These are phyloP conservation scores for Blomia tropicalis DNA, from an alignment of 2,888 invertebrate species.

Conservation along the genomic window DNA sequence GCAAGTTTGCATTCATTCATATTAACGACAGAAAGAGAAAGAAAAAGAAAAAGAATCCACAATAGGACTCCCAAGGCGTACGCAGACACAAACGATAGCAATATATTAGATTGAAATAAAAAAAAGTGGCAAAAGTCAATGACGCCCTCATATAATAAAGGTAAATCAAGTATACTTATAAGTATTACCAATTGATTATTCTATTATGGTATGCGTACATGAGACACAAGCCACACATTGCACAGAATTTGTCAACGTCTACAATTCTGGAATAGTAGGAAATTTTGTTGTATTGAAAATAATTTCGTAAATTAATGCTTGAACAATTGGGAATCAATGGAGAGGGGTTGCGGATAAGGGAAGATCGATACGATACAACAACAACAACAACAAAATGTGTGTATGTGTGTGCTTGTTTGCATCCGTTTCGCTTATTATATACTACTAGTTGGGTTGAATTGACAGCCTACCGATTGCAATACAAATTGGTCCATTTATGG, in stretches of 20 bases:
- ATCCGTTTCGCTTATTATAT: constrained; percentile 3
- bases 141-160: too few relatives aligned
- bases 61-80: too few relatives aligned
- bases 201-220: background rate
- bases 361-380: background rate
- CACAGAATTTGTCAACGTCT: background rate
- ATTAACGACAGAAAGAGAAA: too few relatives aligned
- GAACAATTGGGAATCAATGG: background rate
- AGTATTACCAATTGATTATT: constrained; percentile 12
- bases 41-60: too few relatives aligned
- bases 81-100: too few relatives aligned
- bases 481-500: constrained; percentile 2
- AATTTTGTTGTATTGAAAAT: background rate
- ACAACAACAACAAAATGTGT: background rate
- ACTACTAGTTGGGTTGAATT: constrained; percentile 1
- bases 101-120: too few relatives aligned
- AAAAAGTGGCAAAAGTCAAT: background rate
- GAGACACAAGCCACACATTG: too few relatives aligned
- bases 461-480: background rate
- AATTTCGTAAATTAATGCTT: constrained; percentile 8
- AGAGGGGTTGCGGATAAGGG: background rate
- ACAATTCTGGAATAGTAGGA: background rate
- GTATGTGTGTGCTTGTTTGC: constrained; percentile 10
- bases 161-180: constrained; percentile 12
- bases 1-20: too few relatives aligned